A percentile compares a stretch with the other conserved stretches of the same genome.
Conservation (phyloP, 2,797 vertebrate species). For the Molossus molossus region DNA sequence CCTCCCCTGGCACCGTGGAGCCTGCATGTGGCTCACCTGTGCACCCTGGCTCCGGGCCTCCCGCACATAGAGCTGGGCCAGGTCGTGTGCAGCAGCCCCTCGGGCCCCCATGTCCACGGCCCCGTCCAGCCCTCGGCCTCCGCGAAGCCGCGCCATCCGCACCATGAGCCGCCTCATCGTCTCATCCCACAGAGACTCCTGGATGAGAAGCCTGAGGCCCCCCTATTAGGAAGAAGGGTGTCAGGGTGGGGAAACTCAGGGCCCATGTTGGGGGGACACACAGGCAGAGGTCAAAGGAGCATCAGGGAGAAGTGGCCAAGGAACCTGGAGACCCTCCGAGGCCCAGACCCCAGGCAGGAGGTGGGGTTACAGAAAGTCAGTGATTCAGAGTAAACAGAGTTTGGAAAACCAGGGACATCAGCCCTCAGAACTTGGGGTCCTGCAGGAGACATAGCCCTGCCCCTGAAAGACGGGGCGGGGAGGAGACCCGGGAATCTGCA, state of each 20-base stretch:
- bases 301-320: not conserved
- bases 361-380: not conserved
- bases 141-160: conserved; percentile 85
- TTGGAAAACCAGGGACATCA: not conserved
- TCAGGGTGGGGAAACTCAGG: not conserved
- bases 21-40: conserved; percentile 84
- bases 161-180: conserved; percentile 89
- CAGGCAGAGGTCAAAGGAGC: not conserved
- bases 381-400: not conserved
- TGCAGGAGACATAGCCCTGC: not conserved
- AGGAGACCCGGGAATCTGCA: not conserved
- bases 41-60: conserved; percentile 93
- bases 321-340: not conserved
- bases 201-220: conserved; percentile 91
- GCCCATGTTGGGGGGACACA: not conserved
- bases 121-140: conserved; percentile 85
- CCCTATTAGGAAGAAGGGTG: conserved; percentile 62
- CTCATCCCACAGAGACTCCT: conserved; percentile 91
- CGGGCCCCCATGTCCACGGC: conserved; percentile 88
- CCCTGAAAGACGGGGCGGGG: fast-evolving
- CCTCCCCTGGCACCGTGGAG: not conserved
- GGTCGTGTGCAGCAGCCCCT: conserved; percentile 72
- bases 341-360: not conserved
- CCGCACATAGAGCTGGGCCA: conserved; percentile 89
- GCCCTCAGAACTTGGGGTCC: not conserved